Conservation (phyloP, 2,888 invertebrate species). For the Chrysolina haemoptera region DNA sequence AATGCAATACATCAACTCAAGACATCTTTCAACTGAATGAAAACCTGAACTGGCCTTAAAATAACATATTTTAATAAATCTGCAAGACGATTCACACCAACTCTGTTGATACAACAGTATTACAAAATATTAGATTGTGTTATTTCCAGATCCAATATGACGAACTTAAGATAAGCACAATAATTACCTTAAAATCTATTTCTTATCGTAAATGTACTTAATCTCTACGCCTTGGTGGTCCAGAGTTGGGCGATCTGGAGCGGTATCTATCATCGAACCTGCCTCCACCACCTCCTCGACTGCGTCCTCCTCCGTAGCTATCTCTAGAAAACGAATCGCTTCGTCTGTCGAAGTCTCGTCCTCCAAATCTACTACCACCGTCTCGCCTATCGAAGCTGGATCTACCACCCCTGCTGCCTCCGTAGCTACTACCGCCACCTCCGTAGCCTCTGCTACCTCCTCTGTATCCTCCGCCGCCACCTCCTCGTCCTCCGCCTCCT, state of each 20-base stretch:
- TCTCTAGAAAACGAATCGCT: constrained; percentile 56
- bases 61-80: constrained; percentile 1
- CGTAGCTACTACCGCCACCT: constrained; percentile 53
- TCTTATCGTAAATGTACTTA: constrained; percentile 30
- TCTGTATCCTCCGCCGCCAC: constrained; percentile 67
- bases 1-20: neutral
- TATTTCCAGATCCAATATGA: neutral
- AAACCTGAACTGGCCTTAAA: constrained; percentile 5
- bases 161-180: constrained; percentile 5
- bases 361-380: constrained; percentile 53
- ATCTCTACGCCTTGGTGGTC: constrained; percentile 54
- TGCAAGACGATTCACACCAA: neutral
- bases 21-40: neutral
- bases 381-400: constrained; percentile 50
- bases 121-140: constrained; percentile 17
- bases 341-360: constrained; percentile 57
- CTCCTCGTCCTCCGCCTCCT: constrained; percentile 74
- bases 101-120: constrained; percentile 5
- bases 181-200: constrained; percentile 27
- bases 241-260: constrained; percentile 59
- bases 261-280: constrained; percentile 59
- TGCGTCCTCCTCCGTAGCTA: constrained; percentile 58
- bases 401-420: constrained; percentile 66
- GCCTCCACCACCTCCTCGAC: constrained; percentile 57
- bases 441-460: constrained; percentile 54